phyloP scores from a whole-genome alignment of 1,140 invertebrate species.

The Atta texana region DNA sequence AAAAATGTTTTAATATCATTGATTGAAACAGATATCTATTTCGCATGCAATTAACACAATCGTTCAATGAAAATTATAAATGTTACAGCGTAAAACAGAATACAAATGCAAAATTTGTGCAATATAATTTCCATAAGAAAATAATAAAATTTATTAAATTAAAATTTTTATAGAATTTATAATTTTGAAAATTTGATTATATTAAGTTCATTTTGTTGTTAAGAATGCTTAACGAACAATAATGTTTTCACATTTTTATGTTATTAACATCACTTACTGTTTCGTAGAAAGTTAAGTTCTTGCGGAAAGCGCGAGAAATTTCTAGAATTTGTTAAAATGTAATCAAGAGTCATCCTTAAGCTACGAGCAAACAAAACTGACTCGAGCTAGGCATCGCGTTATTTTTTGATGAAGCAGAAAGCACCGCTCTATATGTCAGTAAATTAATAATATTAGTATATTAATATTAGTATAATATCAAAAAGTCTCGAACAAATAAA shows the following conservation, averaged over 20 bases:
- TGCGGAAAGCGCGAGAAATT: background rate
- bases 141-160: background rate
- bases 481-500: slow-evolving; percentile 23
- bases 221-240: slow-evolving; percentile 29
- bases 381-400: background rate
- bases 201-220: background rate
- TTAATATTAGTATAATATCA: slow-evolving; percentile 50
- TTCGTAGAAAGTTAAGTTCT: slow-evolving; percentile 4
- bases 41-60: background rate
- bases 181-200: background rate
- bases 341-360: slow-evolving; percentile 34
- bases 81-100: background rate
- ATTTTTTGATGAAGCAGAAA: slow-evolving; percentile 22
- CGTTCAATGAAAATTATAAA: background rate
- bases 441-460: slow-evolving; percentile 49
- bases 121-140: background rate
- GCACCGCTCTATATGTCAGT: background rate
- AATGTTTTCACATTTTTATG: background rate
- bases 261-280: background rate
- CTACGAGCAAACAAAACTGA: background rate
- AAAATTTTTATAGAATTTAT: slow-evolving; percentile 2
- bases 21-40: background rate
- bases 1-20: background rate
- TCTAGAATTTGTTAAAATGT: slow-evolving; percentile 39
- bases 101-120: background rate